Evolutionary conservation across 2,888 invertebrate genomes (phyloP).

Genomic region (Spialia ferax): DNA sequence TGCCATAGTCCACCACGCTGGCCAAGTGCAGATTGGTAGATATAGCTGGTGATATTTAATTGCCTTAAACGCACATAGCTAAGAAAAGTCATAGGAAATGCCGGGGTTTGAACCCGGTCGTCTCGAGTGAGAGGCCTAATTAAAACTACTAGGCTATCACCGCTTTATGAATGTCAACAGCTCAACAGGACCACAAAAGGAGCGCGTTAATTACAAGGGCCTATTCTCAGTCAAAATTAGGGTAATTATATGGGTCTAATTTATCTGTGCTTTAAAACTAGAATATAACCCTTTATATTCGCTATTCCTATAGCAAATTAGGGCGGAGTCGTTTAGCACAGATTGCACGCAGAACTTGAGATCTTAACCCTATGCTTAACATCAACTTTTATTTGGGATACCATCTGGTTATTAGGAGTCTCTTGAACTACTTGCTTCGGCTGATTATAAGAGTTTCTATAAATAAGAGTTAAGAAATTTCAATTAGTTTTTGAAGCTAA

Average conservation of each 20-base stretch:
- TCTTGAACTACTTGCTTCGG: background rate
- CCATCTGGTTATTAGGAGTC: background rate
- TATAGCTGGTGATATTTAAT: too few relatives aligned
- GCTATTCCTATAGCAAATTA: too few relatives aligned
- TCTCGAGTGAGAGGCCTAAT: too few relatives aligned
- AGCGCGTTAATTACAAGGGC: background rate
- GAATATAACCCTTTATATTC: too few relatives aligned
- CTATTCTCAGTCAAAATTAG: conserved; percentile 4
- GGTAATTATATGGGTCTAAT: conserved; percentile 11
- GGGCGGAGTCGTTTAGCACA: background rate
- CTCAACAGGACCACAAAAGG: background rate
- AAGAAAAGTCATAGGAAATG: too few relatives aligned
- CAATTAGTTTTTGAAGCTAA: background rate
- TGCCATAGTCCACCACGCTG: too few relatives aligned
- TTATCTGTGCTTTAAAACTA: conserved; percentile 16
- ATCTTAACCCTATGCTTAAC: background rate
- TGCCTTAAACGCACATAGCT: too few relatives aligned
- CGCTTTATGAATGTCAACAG: background rate
- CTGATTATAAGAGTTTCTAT: too few relatives aligned
- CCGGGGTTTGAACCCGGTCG: too few relatives aligned
- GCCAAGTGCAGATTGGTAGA: too few relatives aligned
- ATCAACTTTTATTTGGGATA: conserved; percentile 1
- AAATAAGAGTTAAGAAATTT: background rate
- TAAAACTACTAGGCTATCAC: too few relatives aligned
- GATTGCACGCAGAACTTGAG: conserved; percentile 1